These are phyloP conservation scores for Augochlorella aurata DNA, from an alignment of 2,888 invertebrate species.

Conservation along the genomic window DNA sequence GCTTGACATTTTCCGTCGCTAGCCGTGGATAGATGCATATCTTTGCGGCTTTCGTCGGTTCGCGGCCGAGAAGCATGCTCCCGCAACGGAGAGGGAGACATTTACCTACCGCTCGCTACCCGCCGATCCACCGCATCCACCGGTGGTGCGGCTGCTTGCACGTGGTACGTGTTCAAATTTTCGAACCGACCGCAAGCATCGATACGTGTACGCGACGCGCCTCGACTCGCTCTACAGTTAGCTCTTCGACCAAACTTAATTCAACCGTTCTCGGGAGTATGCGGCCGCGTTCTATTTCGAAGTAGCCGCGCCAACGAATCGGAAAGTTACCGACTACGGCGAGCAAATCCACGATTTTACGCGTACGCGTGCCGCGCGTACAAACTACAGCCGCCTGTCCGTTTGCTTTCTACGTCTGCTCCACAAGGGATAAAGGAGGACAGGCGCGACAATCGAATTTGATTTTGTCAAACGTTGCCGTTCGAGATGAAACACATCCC, in stretches of 20 bases:
- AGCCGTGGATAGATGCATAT: too few species aligned
- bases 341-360: too few species aligned
- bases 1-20: too few species aligned
- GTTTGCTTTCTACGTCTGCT: too few species aligned
- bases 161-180: not conserved
- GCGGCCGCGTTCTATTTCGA: constrained; percentile 29
- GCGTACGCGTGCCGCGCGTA: too few species aligned
- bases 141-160: not conserved
- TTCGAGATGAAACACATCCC: not conserved
- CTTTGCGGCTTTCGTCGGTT: too few species aligned
- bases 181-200: not conserved
- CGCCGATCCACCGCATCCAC: not conserved
- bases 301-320: constrained; percentile 12
- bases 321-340: too few species aligned
- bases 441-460: too few species aligned
- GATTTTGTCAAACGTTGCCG: too few species aligned
- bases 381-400: too few species aligned
- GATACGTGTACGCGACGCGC: not conserved
- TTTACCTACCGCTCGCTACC: not conserved
- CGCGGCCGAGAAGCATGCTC: too few species aligned
- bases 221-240: not conserved
- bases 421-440: too few species aligned
- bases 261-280: constrained; percentile 1
- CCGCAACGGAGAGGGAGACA: not conserved
- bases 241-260: not conserved